A percentile compares a stretch with the other conserved stretches of the same genome.
Evolutionary conservation across 2,888 invertebrate species (phyloP).

Genomic region (Byasa hedistus): DNA sequence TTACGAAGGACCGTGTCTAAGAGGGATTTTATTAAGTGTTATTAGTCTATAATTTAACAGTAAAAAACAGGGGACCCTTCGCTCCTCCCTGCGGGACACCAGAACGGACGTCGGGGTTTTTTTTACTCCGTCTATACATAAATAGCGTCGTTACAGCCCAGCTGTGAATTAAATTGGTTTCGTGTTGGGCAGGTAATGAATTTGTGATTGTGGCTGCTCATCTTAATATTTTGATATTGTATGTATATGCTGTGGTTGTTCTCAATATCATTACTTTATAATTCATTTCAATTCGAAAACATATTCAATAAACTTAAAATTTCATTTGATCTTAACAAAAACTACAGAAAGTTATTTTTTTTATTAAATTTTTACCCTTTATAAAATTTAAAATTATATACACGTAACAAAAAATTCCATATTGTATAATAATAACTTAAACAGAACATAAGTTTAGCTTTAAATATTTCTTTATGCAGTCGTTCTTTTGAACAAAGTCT

Average conservation of each 20-base stretch:
- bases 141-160: slow-evolving; percentile 66
- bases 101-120: slow-evolving; percentile 46
- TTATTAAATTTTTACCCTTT: too few species aligned
- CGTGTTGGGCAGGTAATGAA: slow-evolving; percentile 68
- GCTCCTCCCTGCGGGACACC: slow-evolving; percentile 58
- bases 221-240: slow-evolving; percentile 41
- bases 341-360: too few species aligned
- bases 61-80: slow-evolving; percentile 56
- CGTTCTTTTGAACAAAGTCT: too few species aligned
- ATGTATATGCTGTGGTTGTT: slow-evolving; percentile 29
- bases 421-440: too few species aligned
- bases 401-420: too few species aligned
- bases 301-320: neutral
- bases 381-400: too few species aligned
- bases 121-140: slow-evolving; percentile 52
- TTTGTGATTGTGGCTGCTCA: slow-evolving; percentile 52
- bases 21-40: slow-evolving; percentile 69
- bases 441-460: too few species aligned
- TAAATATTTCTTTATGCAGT: too few species aligned
- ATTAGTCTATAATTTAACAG: slow-evolving; percentile 66
- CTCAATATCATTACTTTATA: neutral
- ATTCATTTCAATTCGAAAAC: neutral
- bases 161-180: slow-evolving; percentile 74
- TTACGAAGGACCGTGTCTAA: slow-evolving; percentile 12
- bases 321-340: too few species aligned